A percentile compares a stretch with the other conserved stretches of the same genome.
These are phyloP conservation scores for Drosophila bifasciata DNA, from an alignment of 1,140 invertebrate genomes.

Conservation along the genomic window DNA sequence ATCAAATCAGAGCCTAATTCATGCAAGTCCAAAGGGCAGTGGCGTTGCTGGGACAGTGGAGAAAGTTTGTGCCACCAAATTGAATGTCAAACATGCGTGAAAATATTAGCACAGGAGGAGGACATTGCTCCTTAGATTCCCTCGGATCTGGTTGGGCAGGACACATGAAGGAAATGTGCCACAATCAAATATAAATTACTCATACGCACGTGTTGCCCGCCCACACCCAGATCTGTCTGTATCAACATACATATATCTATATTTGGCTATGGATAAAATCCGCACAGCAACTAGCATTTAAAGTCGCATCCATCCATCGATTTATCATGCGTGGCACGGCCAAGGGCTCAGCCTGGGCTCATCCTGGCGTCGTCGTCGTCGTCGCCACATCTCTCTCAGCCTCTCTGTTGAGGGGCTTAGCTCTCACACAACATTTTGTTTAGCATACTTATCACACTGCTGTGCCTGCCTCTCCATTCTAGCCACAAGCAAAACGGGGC, in stretches of 20 bases:
- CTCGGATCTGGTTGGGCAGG: constrained; percentile 67
- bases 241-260: constrained; percentile 35
- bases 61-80: constrained; percentile 71
- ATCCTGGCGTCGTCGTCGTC: too few relatives aligned
- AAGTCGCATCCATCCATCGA: constrained; percentile 54
- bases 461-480: background rate
- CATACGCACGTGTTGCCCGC: constrained; percentile 63
- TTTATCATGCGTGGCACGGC: constrained; percentile 59
- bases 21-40: constrained; percentile 63
- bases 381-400: background rate
- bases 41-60: constrained; percentile 21
- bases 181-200: constrained; percentile 81
- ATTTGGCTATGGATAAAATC: constrained; percentile 20
- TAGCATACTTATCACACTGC: constrained; percentile 60
- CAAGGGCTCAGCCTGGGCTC: constrained; percentile 22
- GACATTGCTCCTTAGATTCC: constrained; percentile 24
- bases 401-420: too few relatives aligned
- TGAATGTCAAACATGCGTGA: constrained; percentile 80
- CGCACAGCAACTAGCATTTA: constrained; percentile 50
- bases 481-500: background rate
- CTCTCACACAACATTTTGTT: constrained; percentile 50
- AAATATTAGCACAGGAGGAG: constrained; percentile 56
- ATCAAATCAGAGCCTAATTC: constrained; percentile 79
- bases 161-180: constrained; percentile 47
- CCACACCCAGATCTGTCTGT: constrained; percentile 3